These are phyloP conservation scores for Tylochromis polylepis DNA, from an alignment of 2,113 vertebrate genomes.

Conservation along the genomic window DNA sequence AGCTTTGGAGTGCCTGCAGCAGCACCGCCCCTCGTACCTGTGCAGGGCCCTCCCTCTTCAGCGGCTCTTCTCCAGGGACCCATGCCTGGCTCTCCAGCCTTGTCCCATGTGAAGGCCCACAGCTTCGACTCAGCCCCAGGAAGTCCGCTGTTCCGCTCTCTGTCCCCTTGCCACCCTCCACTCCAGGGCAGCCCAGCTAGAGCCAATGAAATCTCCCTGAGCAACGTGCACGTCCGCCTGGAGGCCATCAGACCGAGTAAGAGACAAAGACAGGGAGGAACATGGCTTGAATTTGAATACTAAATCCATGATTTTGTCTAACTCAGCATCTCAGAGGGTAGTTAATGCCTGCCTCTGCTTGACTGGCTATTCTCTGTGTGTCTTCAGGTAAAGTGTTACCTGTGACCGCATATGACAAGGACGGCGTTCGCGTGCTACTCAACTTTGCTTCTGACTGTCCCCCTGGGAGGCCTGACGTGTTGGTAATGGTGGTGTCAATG, in stretches of 20 bases:
- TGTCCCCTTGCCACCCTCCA: constrained; percentile 72
- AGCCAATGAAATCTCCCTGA: constrained; percentile 78
- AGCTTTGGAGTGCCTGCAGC: constrained; percentile 44
- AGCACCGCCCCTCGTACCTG: not conserved
- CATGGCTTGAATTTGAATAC: not conserved
- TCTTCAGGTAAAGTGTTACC: constrained; percentile 84
- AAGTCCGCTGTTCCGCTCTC: constrained; percentile 81
- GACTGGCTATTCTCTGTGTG: not conserved
- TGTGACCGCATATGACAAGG: constrained; percentile 90
- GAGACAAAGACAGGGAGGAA: constrained; percentile 58
- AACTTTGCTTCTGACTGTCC: constrained; percentile 92
- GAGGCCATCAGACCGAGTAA: constrained; percentile 92
- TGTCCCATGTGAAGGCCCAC: constrained; percentile 46
- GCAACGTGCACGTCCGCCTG: constrained; percentile 83
- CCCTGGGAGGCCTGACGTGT: constrained; percentile 78
- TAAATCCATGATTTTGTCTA: not conserved
- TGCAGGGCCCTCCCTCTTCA: constrained; percentile 33
- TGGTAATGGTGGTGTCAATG: constrained; percentile 93
- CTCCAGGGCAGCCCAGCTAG: constrained; percentile 81
- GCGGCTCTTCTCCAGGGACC: constrained; percentile 61
- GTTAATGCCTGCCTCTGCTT: not conserved
- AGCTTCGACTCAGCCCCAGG: constrained; percentile 64
- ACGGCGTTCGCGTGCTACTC: constrained; percentile 88
- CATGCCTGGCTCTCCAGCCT: constrained; percentile 67
- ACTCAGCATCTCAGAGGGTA: not conserved